Evolutionary conservation across 2,888 invertebrate species (phyloP).

Genomic region (Apoda limacodes): DNA sequence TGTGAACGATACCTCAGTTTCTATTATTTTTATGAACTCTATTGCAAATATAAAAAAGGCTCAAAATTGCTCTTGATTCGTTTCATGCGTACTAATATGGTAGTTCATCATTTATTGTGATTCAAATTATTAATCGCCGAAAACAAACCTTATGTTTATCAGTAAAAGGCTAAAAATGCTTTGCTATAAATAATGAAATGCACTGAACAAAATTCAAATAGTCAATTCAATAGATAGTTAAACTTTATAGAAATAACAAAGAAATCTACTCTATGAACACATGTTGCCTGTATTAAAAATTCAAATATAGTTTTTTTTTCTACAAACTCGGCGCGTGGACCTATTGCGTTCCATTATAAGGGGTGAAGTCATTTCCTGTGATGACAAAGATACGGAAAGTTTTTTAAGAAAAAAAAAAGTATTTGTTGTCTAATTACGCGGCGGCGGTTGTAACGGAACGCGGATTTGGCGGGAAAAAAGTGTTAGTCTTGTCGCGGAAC

Average conservation of each 20-base stretch:
- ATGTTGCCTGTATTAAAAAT: slow-evolving; percentile 28
- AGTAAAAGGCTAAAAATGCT: too few relatives aligned
- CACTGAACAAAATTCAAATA: neutral
- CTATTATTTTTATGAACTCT: too few relatives aligned
- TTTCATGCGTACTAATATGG: too few relatives aligned
- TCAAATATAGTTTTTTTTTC: slow-evolving; percentile 17
- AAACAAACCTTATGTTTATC: too few relatives aligned
- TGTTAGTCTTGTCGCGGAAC: slow-evolving; percentile 13
- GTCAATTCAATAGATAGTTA: neutral
- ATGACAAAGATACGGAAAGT: slow-evolving; percentile 55
- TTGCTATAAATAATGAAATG: too few relatives aligned
- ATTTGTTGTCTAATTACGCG: slow-evolving; percentile 25
- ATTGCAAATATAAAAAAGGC: too few relatives aligned
- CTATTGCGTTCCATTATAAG: slow-evolving; percentile 36
- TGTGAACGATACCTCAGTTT: too few relatives aligned
- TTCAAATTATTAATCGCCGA: too few relatives aligned
- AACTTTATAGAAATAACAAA: slow-evolving; percentile 8
- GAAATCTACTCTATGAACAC: slow-evolving; percentile 23
- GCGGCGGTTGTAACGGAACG: slow-evolving; percentile 26
- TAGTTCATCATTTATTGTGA: too few relatives aligned
- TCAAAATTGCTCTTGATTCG: too few relatives aligned
- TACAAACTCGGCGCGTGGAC: slow-evolving; percentile 39
- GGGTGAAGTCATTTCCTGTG: slow-evolving; percentile 56
- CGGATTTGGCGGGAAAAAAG: slow-evolving; percentile 30
- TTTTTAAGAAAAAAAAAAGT: slow-evolving; percentile 23